Conservation (phyloP, 2,888 invertebrate genomes). For the Criorhina ranunculi region DNA sequence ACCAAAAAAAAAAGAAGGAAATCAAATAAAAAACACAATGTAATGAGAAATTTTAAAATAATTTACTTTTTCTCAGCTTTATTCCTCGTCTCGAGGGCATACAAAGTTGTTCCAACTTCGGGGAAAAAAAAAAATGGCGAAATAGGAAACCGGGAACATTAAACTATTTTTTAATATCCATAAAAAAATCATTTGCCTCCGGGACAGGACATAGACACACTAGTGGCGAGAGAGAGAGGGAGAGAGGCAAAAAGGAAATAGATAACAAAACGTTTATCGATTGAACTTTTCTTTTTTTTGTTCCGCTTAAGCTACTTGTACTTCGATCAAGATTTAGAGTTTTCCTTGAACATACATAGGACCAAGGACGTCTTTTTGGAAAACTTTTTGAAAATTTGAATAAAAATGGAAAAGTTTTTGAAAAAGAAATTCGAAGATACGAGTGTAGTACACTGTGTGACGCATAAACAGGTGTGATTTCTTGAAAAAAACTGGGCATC, state of each 20-base stretch:
- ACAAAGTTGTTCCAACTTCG: slow-evolving; percentile 47
- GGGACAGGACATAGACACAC: slow-evolving; percentile 9
- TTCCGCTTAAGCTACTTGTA: slow-evolving; percentile 4
- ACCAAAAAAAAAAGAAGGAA: background rate
- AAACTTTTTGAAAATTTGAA: slow-evolving; percentile 3
- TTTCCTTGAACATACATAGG: slow-evolving; percentile 22
- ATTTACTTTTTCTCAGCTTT: slow-evolving; percentile 37
- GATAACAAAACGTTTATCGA: slow-evolving; percentile 36
- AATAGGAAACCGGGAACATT: slow-evolving; percentile 12
- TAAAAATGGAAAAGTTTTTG: background rate
- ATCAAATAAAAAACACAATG: slow-evolving; percentile 27
- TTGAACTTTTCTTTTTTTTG: slow-evolving; percentile 26
- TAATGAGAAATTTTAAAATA: slow-evolving; percentile 56
- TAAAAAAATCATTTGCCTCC: slow-evolving; percentile 64
- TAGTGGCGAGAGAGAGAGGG: background rate
- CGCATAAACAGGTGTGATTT: no score
- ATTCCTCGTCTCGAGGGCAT: slow-evolving; percentile 10
- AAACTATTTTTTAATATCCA: slow-evolving; percentile 69
- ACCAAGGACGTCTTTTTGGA: background rate
- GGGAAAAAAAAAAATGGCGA: slow-evolving; percentile 26
- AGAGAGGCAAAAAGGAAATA: background rate
- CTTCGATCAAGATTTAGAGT: slow-evolving; percentile 10
- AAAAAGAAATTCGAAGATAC: background rate
- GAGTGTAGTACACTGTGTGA: background rate
- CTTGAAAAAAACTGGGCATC: no score